Conservation (phyloP, 2,888 invertebrate species). For the Cyaniris semiargus region DNA sequence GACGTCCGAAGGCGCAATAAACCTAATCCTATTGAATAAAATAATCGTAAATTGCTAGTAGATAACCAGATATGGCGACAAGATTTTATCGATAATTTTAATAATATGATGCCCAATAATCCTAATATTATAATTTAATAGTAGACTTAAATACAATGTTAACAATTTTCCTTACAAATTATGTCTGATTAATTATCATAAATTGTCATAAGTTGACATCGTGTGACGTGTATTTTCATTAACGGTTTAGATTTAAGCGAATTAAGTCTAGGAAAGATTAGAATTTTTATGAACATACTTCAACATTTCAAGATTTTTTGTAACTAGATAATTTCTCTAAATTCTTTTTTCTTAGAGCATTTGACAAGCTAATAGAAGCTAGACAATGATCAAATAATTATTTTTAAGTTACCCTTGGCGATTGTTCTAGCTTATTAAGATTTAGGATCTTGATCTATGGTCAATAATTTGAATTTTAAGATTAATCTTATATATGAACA, state of each 20-base stretch:
- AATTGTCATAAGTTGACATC: conserved; percentile 3
- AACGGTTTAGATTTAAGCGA: not conserved
- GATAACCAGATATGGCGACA: conserved; percentile 26
- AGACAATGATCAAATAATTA: not conserved
- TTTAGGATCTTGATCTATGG: no score
- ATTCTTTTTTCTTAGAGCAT: no score
- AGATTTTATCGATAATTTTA: conserved; percentile 21
- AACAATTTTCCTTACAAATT: not conserved
- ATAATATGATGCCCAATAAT: not conserved
- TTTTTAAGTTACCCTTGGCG: not conserved
- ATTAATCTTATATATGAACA: not conserved
- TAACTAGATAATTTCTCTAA: not conserved
- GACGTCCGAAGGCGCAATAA: conserved; percentile 31
- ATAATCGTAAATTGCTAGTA: conserved; percentile 27
- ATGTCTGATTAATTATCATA: not conserved
- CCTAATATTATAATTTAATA: not conserved
- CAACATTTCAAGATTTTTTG: not conserved
- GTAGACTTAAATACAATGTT: not conserved
- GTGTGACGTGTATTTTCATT: not conserved
- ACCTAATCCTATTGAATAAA: conserved; percentile 32
- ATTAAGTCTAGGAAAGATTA: not conserved
- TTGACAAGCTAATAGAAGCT: not conserved
- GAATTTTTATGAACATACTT: not conserved
- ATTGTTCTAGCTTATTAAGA: not conserved
- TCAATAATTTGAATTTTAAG: not conserved